Evolutionary conservation across 2,113 vertebrate species (phyloP).

Genomic region (Spilogale gracilis): DNA sequence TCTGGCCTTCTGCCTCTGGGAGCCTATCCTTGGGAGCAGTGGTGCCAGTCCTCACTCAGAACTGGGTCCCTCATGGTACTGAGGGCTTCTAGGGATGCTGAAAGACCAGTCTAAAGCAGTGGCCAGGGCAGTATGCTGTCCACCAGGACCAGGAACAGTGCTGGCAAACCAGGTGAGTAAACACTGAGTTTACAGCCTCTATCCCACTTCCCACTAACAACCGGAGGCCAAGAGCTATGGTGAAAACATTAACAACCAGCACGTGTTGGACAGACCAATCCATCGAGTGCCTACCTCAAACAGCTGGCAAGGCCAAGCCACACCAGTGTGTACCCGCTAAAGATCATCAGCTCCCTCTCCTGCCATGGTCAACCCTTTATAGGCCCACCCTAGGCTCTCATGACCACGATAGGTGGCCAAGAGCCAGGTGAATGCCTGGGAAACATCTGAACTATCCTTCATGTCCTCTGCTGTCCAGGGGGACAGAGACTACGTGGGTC

Average conservation of each 20-base stretch:
- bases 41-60: background rate
- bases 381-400: background rate
- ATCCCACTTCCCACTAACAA: background rate
- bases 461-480: background rate
- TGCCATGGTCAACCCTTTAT: background rate
- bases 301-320: background rate
- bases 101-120: background rate
- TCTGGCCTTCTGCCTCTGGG: background rate
- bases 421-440: background rate
- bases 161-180: background rate
- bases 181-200: background rate
- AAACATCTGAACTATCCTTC: background rate
- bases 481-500: background rate
- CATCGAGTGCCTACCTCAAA: background rate
- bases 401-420: background rate
- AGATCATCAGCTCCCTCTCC: background rate
- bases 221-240: background rate
- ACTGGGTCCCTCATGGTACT: background rate
- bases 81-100: background rate
- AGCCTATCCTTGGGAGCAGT: background rate
- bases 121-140: background rate
- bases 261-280: background rate
- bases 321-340: background rate
- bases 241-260: background rate
- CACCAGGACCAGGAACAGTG: background rate